Base-by-base conservation (phyloP, 1,140 invertebrate genomes). In the Apocrypta bakeri region DNA sequence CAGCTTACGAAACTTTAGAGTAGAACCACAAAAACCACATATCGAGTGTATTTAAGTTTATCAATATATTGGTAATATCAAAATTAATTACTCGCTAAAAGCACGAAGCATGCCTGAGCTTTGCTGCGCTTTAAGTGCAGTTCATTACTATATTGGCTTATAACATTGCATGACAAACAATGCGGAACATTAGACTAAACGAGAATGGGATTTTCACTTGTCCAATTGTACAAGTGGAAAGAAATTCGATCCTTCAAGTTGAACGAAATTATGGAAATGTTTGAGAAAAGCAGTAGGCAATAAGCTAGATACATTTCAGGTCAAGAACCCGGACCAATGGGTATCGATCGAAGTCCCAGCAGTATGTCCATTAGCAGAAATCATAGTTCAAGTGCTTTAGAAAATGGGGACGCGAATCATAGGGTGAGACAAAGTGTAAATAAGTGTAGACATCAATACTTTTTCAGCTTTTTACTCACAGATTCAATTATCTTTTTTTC, bases 311-410 rank as follows among this genome's bases (percentile, higher is more conserved):
- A 25, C 82, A 85, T 91, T 92, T 84, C 90, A 92, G 90, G 91
- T 83, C 91, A 91, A 88, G 91, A 92, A 78, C 87, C 89, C 75
- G 88, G 88, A 86, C 42, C 85, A 84, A 68, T 90, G 88, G 74
- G 93, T 93, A 95, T 97, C 93, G 93, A 96, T 66, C 95, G 95
- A 89, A 97, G 96, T 90, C 95, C 96, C 6, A 97, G 96, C 88
- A 95, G 92, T 86, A 92, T 95, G 76, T 97, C 96, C 9, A 97
- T 98, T 92, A 94, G 93, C 84, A 93, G 96, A 83, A 97, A 97
- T 89, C 94, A 96, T 69, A 97, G 96, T 89, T 93, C 94, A 27
- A 93, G 93, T 17, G 94, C 95, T 84, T 90, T 96, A 37, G 90
- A 92, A 24, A 96, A 96, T 85, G 94, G 94, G 25, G 95, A 96